Conservation (phyloP, 2,113 vertebrate species). For the Myotis yumanensis region DNA sequence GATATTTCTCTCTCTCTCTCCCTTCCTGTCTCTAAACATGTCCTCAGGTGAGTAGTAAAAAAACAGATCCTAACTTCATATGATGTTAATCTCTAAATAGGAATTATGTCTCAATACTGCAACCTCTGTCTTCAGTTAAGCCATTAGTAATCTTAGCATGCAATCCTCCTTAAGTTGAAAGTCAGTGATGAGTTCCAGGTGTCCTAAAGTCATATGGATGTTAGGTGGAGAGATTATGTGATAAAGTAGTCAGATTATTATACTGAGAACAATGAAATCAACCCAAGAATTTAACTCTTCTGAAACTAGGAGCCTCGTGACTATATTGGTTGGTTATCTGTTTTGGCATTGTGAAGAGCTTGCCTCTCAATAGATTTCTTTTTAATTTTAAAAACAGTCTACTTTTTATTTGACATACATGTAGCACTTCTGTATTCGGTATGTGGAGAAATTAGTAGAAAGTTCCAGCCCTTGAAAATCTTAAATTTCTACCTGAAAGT, state of each 20-base stretch:
- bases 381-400: neutral
- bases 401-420: neutral
- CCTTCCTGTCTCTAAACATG: neutral
- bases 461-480: neutral
- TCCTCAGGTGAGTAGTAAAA: neutral
- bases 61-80: neutral
- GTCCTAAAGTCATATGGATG: neutral
- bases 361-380: neutral
- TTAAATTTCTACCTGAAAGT: constrained; percentile 9
- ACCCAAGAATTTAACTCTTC: neutral
- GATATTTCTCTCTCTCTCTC: neutral
- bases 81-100: neutral
- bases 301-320: neutral
- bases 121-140: neutral
- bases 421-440: neutral
- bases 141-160: neutral
- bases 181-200: neutral
- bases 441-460: constrained; percentile 18
- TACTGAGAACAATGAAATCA: neutral
- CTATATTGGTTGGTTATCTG: neutral
- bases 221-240: neutral
- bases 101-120: neutral
- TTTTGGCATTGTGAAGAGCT: neutral
- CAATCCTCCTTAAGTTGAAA: neutral
- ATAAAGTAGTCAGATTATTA: neutral